These are phyloP conservation scores for Tricholaema leucomelas DNA, from an alignment of 2,113 vertebrate genomes.

Conservation along the genomic window DNA sequence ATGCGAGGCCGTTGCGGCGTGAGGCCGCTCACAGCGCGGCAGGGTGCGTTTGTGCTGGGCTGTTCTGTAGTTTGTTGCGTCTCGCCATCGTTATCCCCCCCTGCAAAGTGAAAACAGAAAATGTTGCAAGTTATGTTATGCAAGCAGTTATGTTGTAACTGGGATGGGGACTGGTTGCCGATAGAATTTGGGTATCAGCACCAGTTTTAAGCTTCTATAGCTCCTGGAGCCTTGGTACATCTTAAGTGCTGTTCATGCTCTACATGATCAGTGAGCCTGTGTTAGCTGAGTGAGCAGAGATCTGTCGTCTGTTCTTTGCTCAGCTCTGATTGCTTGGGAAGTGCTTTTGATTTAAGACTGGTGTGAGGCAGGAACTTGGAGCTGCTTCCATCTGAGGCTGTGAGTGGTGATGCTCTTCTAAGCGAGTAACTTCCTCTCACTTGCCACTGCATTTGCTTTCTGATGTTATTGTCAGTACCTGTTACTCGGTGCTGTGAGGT, in stretches of 20 bases:
- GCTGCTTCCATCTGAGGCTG: background rate
- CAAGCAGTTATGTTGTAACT: accelerated
- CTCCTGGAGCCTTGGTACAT: background rate
- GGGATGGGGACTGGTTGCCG: accelerated
- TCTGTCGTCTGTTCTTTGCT: background rate
- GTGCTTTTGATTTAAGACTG: background rate
- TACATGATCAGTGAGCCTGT: background rate
- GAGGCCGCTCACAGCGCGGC: background rate
- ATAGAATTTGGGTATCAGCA: background rate
- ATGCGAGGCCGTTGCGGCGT: accelerated
- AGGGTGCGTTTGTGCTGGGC: accelerated
- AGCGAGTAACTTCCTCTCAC: background rate
- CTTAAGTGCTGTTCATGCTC: background rate
- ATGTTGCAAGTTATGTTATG: background rate
- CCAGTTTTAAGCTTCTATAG: background rate
- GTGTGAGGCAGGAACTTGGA: background rate
- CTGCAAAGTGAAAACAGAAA: background rate
- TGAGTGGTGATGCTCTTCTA: background rate
- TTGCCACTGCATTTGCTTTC: background rate
- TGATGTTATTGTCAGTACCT: background rate
- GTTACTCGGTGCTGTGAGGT: background rate
- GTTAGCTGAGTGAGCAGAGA: background rate
- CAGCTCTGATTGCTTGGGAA: background rate
- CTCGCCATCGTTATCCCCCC: background rate
- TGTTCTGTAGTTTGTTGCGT: accelerated